Evolutionary conservation across 2,113 vertebrate genomes (phyloP).

Genomic region (Excalfactoria chinensis): DNA sequence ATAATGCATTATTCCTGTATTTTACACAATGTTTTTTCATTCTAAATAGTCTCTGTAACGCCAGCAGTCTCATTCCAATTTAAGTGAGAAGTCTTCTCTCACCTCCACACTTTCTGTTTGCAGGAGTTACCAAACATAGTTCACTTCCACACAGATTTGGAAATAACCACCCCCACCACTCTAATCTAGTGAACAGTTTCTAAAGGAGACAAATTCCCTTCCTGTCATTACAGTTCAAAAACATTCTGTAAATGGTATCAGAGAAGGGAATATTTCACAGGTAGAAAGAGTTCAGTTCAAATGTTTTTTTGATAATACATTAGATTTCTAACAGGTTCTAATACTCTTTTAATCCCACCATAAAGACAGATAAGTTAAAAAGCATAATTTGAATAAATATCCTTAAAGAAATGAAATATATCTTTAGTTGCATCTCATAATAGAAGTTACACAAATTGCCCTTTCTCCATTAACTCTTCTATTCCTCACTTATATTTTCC

Average conservation of each 20-base stretch:
- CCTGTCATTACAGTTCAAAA: neutral
- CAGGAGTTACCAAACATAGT: neutral
- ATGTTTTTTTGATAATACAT: neutral
- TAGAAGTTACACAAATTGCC: accelerated
- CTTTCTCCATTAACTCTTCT: neutral
- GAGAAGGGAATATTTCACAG: neutral
- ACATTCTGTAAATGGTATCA: neutral
- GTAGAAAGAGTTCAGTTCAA: neutral
- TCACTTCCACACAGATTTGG: neutral
- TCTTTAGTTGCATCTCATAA: neutral
- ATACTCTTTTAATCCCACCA: neutral
- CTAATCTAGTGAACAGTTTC: neutral
- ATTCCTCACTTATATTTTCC: neutral
- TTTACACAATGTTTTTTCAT: neutral
- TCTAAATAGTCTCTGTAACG: neutral
- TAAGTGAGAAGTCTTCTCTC: accelerated
- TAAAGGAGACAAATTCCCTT: neutral
- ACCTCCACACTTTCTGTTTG: neutral
- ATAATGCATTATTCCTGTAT: neutral
- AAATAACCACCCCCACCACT: accelerated
- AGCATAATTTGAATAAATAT: neutral
- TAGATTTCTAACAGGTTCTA: neutral
- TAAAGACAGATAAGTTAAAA: neutral
- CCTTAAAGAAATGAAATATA: neutral
- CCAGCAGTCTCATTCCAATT: neutral